phyloP scores from a whole-genome alignment of 2,113 vertebrate species.

The Potamarius usumacintae region DNA sequence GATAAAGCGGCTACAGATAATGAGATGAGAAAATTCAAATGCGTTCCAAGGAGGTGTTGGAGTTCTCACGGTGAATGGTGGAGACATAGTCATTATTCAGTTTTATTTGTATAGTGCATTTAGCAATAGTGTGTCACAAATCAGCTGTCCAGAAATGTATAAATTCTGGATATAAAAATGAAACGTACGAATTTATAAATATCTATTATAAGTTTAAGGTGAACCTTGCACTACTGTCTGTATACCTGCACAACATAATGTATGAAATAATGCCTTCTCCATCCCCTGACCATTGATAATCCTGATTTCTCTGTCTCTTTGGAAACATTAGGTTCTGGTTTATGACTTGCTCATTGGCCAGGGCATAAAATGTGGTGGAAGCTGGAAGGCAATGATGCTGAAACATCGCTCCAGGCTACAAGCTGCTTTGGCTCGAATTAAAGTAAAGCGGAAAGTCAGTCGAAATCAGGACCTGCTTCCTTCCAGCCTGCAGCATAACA shows the following conservation, averaged over 20 bases:
- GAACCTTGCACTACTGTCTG: not conserved
- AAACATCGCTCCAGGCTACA: conserved; percentile 82
- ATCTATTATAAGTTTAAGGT: not conserved
- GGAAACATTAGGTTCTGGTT: conserved; percentile 79
- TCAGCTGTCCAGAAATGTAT: too few species aligned
- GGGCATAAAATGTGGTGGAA: conserved; percentile 85
- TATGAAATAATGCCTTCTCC: not conserved
- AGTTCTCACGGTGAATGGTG: not conserved
- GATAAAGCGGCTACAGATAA: too few species aligned
- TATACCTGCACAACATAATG: too few species aligned
- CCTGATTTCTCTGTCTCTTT: not conserved
- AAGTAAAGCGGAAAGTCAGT: conserved; percentile 84
- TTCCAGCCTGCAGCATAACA: not conserved
- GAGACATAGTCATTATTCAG: not conserved
- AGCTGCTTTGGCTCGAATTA: conserved; percentile 86
- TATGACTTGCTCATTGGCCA: conserved; percentile 88
- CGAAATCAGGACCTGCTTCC: conserved; percentile 83
- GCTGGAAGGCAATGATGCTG: conserved; percentile 78
- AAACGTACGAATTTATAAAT: too few species aligned
- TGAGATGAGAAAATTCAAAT: too few species aligned
- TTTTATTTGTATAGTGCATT: too few species aligned
- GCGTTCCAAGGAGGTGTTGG: not conserved
- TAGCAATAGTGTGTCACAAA: too few species aligned
- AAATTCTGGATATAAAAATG: too few species aligned
- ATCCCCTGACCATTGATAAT: not conserved